Conservation (phyloP, 2,888 invertebrate species). For the Apodemia hepburni region DNA sequence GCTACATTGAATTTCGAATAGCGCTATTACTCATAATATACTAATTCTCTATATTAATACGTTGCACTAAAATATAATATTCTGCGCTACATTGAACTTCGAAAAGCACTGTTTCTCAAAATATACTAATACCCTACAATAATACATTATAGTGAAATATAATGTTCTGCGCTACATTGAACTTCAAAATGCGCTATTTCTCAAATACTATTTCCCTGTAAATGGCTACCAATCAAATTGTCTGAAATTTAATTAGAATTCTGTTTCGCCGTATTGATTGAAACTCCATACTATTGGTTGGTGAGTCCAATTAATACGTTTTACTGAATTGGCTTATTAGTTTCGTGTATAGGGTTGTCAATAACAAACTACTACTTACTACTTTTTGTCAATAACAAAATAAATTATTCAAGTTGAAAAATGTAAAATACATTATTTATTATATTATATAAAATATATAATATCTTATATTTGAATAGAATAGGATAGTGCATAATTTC, state of each 20-base stretch:
- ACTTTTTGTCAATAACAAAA: no score
- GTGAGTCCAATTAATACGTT: neutral
- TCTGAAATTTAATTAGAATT: conserved; percentile 13
- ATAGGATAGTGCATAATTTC: no score
- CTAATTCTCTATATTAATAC: neutral
- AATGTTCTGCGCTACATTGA: neutral
- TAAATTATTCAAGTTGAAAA: no score
- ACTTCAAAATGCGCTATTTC: neutral
- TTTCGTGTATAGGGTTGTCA: neutral
- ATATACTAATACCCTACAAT: no score
- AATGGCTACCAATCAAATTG: conserved; percentile 5
- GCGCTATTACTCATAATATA: neutral
- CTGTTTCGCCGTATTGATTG: conserved; percentile 3
- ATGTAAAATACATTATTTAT: no score
- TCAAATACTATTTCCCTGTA: conserved; percentile 1
- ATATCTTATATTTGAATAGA: no score
- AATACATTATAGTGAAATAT: no score
- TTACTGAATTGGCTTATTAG: conserved; percentile 3
- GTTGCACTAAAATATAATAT: no score
- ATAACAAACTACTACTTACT: no score
- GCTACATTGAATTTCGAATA: neutral
- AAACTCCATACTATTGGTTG: neutral
- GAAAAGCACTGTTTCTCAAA: neutral
- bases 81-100: neutral
- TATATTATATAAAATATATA: no score